Base-by-base conservation (phyloP, 2,888 invertebrate genomes). In the Chalcosyrphus nemorum region DNA sequence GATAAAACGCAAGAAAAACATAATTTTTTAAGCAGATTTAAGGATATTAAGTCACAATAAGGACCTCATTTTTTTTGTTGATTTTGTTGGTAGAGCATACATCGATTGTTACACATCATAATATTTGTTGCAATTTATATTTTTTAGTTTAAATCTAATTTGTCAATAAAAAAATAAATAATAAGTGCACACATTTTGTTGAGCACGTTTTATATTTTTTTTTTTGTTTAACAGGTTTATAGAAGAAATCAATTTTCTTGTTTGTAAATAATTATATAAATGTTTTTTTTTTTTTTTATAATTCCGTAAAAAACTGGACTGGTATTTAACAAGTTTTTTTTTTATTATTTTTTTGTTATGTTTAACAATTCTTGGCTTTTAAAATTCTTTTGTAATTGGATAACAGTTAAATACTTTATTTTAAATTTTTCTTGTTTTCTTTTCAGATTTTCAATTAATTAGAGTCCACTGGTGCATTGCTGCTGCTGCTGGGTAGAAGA, bases 401-500 rank as follows among this genome's bases (percentile, higher is more conserved):
- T 41, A 54, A 35, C 7, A 56, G 52, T 78, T 78, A 68, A 84
- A 74, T 84, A 63, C 54, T 70, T 63, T 17, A 27, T 43, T 63
- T 29, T 24, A n/a, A n/a, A n/a, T 38, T 63, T 57, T 66, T 19
- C 57, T 38, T 43, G 50, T 11, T 45, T 74, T 74, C 7, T 6
- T 78, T 82, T 38, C 47, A 80, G 84, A 59, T 71, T 78, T 56
- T 43, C n/a, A 61, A 43, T 82, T 74, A 84, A 57, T 15, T 19
- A 17, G 57, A 24, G 0, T 75, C 80, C 54, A 65, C 63, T 80
- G 84, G 68, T 63, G 74, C 24, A 47, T 47, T 87, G 86, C 86
- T 84, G 84, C 87, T 87, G 72, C 90, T 87, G 15, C 90, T 85
- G 43, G 90, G 90, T 87, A 90, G 87, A 72, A 88, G 86, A 24